Percentiles rank a stretch among this genome's conserved stretches.
These are phyloP conservation scores for Listronotus bonariensis DNA, from an alignment of 1,140 invertebrate genomes.

Conservation along the genomic window DNA sequence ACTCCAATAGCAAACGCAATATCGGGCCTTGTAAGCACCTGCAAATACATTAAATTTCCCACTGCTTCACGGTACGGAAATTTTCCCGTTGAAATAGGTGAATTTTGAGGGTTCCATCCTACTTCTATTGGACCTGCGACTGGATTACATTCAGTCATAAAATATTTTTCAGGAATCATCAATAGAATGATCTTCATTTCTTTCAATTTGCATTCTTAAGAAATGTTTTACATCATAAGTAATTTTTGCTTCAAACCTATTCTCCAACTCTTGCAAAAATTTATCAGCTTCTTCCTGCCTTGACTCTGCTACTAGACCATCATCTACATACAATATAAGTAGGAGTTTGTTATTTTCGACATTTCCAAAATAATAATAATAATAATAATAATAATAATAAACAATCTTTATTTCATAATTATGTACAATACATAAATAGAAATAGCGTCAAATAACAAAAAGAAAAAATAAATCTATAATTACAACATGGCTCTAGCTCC, in stretches of 20 bases:
- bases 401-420: no score
- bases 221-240: conserved; percentile 4
- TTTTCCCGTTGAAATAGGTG: not conserved
- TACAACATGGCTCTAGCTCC: no score
- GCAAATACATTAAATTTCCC: conserved; percentile 46
- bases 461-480: no score
- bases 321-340: conserved; percentile 38
- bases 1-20: conserved; percentile 26
- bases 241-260: conserved; percentile 10
- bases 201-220: no score
- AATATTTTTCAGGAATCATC: conserved; percentile 11
- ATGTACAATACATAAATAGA: no score
- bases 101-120: conserved; percentile 48
- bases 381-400: no score
- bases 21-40: conserved; percentile 55
- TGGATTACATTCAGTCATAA: conserved; percentile 14
- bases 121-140: conserved; percentile 52
- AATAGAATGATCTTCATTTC: conserved; percentile 7
- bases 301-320: conserved; percentile 49
- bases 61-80: conserved; percentile 36
- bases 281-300: conserved; percentile 34
- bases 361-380: no score
- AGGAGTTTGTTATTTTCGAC: conserved; percentile 20
- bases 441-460: no score
- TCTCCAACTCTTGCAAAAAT: conserved; percentile 40